Evolutionary conservation across 2,113 vertebrate genomes (phyloP), one percentile per base, ranked within the genome.

Genomic region (Limnothrissa miodon): DNA sequence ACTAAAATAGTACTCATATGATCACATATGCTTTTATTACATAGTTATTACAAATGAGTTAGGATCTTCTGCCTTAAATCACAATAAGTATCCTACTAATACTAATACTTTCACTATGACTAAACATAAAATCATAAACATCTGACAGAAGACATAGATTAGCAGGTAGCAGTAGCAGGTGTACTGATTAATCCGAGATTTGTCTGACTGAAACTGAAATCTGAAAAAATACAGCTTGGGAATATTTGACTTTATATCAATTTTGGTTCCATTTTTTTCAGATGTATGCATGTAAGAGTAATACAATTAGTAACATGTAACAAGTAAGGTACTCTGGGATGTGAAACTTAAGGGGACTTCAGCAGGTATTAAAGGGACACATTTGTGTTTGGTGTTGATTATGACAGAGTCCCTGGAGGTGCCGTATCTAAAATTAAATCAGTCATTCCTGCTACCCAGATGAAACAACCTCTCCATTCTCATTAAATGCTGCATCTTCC

Each of bases 341-440:
- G 25, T 17, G 66, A 39, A 74, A 74, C 66, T 74, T 74, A 11
- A 36, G 59, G 51, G 53, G 59, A 62, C n/a, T n/a, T 25, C 4
- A 29, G 25, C 13, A 74, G 33, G 66, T 29, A 36, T 45, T 81
- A 25, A 1, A 15, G 66, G 56, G 78, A 48, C 39, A 51, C 23
- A 23, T 82, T 78, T 45, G 8, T 39, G 10, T 85, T 81, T 48
- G 59, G 23, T 83, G 80, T 83, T 84, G 82, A 83, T 82, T 82
- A 56, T 81, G 42, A 79, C 80, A 29, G 6, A 44, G 42, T 79
- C 74, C 45, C 81, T 33, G 23, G 74, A 79, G 83, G 83, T 78
- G 44, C 46, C 13, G n/a, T 86, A 87, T 87, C 88, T 87, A 80
- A 86, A 86, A 87, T 87, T 81, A 85, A 86, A 89, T 89, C 86